These are phyloP conservation scores for Madoqua kirkii DNA, from an alignment of 2,113 vertebrate species.

Conservation along the genomic window DNA sequence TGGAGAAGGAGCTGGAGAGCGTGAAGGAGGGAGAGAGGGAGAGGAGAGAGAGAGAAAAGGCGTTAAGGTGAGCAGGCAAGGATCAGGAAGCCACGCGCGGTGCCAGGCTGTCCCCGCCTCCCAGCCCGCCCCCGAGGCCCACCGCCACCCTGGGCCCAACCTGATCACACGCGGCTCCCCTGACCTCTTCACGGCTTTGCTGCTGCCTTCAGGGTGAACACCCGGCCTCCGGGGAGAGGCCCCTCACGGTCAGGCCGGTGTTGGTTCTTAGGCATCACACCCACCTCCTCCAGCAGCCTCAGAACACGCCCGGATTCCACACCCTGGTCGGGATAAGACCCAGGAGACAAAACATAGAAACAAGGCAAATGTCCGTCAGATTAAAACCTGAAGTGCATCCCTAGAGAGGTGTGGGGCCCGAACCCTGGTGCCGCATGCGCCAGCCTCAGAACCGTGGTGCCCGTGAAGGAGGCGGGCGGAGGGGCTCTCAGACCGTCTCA, in stretches of 20 bases:
- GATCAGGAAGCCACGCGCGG: rapidly evolving
- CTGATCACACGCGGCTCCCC: rapidly evolving
- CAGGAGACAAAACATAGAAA: background rate
- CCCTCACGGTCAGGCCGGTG: rapidly evolving
- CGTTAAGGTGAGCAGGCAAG: slow-evolving; percentile 51
- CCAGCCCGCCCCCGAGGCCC: no score
- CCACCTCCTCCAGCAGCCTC: background rate
- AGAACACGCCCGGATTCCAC: background rate
- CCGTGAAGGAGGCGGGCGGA: rapidly evolving
- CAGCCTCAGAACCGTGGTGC: rapidly evolving
- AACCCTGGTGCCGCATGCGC: rapidly evolving
- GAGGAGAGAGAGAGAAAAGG: slow-evolving; percentile 42
- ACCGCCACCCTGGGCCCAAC: rapidly evolving
- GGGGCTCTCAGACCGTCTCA: rapidly evolving
- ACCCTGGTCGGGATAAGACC: background rate
- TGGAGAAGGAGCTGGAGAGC: slow-evolving; percentile 76
- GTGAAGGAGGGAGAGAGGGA: slow-evolving; percentile 63
- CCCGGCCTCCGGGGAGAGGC: background rate
- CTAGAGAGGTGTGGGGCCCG: rapidly evolving
- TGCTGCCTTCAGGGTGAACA: background rate
- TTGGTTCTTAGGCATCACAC: background rate
- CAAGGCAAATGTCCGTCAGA: rapidly evolving
- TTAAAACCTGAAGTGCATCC: rapidly evolving
- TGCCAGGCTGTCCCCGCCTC: rapidly evolving
- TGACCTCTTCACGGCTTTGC: no score